Percentiles rank a stretch among this genome's conserved stretches.
Evolutionary conservation across 2,113 vertebrate genomes (phyloP).

Genomic region (Chionis minor): DNA sequence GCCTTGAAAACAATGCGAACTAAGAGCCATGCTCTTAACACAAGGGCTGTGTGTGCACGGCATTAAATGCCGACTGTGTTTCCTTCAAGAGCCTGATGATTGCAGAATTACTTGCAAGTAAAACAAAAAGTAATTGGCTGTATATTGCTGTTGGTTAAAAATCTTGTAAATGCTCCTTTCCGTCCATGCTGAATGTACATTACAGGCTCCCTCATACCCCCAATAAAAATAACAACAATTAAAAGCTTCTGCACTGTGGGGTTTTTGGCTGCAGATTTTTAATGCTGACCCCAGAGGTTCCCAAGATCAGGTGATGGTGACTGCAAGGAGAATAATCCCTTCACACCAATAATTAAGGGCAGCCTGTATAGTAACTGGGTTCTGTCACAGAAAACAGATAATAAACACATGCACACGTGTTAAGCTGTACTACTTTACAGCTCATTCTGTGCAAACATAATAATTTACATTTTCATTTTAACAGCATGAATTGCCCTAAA

Average conservation of each 20-base stretch:
- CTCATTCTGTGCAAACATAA: conserved; percentile 78
- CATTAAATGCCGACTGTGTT: background rate
- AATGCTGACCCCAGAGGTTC: conserved; percentile 62
- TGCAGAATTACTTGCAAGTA: conserved; percentile 43
- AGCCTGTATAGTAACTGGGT: conserved; percentile 68
- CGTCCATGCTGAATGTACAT: conserved; percentile 3
- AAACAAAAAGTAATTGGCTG: conserved; percentile 62
- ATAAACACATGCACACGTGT: conserved; percentile 83
- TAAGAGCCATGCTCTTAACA: background rate
- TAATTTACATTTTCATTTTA: conserved; percentile 81
- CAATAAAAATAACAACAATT: conserved; percentile 56
- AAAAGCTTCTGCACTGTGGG: conserved; percentile 45
- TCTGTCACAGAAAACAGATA: conserved; percentile 80
- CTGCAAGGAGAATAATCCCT: conserved; percentile 74
- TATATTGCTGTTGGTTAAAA: conserved; percentile 60
- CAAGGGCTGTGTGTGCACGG: background rate
- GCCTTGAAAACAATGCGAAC: background rate
- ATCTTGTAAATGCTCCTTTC: conserved; percentile 56
- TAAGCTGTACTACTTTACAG: conserved; percentile 83
- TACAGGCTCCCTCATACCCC: conserved; percentile 1
- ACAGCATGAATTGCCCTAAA: conserved; percentile 72
- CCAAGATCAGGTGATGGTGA: conserved; percentile 67
- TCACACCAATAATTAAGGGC: conserved; percentile 81
- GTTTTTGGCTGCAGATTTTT: conserved; percentile 46
- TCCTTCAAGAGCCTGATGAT: conserved; percentile 32